Evolutionary conservation across 2,113 vertebrate species (phyloP).

Genomic region (Trichomycterus rosablanca): DNA sequence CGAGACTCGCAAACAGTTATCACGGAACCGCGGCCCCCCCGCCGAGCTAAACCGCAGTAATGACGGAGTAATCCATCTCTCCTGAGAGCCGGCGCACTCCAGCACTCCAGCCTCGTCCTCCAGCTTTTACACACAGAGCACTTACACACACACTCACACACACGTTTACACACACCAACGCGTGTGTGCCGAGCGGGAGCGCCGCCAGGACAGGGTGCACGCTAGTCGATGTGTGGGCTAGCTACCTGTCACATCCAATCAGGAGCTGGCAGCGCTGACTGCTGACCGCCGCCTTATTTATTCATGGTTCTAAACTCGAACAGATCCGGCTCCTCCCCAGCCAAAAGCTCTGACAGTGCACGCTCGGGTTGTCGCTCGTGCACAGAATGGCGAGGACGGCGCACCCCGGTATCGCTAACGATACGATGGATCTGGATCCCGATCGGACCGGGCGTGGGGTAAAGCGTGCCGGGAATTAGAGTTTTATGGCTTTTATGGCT

Average conservation of each 20-base stretch:
- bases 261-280: conserved; percentile 13
- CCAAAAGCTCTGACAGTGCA: no score
- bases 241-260: conserved; percentile 36
- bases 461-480: conserved; percentile 11
- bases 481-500: conserved; percentile 35
- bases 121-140: conserved; percentile 33
- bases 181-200: no score
- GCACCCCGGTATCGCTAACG: conserved; percentile 20
- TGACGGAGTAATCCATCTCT: conserved; percentile 32
- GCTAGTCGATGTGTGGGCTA: conserved; percentile 13
- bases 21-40: conserved; percentile 8
- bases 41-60: conserved; percentile 22
- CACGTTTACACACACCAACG: no score
- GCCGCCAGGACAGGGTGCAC: background rate
- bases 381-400: no score
- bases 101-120: conserved; percentile 22
- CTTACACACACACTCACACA: conserved; percentile 13
- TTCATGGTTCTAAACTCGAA: conserved; percentile 37
- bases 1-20: conserved; percentile 15
- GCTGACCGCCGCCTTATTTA: conserved; percentile 19
- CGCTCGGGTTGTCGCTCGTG: no score
- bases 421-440: conserved; percentile 27
- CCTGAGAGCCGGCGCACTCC: conserved; percentile 18
- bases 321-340: background rate
- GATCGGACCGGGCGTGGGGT: background rate